phyloP scores from a whole-genome alignment of 2,888 invertebrate species.

The Pollenia angustigena region DNA sequence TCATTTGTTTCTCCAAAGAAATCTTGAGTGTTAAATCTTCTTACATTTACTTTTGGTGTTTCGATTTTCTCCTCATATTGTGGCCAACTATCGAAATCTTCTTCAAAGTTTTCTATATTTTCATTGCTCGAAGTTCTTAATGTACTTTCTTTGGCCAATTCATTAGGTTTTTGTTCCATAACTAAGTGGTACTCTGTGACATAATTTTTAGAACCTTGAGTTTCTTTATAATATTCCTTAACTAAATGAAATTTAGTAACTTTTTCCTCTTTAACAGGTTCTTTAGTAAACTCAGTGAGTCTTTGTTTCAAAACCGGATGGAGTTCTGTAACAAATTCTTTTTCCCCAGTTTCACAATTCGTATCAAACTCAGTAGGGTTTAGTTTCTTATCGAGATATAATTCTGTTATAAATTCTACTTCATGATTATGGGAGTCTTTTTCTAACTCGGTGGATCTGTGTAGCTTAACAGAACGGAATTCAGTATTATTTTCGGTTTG shows the following conservation, averaged over 20 bases:
- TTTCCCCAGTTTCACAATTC: neutral
- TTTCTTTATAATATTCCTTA: neutral
- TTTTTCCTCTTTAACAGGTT: neutral
- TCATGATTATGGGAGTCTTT: neutral
- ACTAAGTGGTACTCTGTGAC: neutral
- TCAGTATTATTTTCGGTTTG: neutral
- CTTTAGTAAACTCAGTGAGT: neutral
- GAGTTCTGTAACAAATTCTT: neutral
- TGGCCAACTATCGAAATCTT: constrained; percentile 54
- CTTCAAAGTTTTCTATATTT: neutral
- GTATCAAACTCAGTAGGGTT: neutral
- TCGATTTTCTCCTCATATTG: constrained; percentile 61
- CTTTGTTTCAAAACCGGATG: neutral
- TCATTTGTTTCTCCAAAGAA: constrained; percentile 11
- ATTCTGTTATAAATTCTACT: neutral
- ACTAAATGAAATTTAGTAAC: neutral
- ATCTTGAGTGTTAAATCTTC: constrained; percentile 24
- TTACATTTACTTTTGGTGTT: constrained; percentile 53
- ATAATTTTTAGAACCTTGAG: neutral
- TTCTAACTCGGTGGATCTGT: neutral
- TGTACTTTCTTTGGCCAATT: neutral
- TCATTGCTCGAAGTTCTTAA: neutral
- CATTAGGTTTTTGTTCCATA: neutral
- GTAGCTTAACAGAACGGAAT: neutral
- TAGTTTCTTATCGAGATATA: no score